A percentile compares a stretch with the other conserved stretches of the same genome.
phyloP scores from a whole-genome alignment of 2,797 vertebrate species.

The Aeoliscus strigatus region DNA sequence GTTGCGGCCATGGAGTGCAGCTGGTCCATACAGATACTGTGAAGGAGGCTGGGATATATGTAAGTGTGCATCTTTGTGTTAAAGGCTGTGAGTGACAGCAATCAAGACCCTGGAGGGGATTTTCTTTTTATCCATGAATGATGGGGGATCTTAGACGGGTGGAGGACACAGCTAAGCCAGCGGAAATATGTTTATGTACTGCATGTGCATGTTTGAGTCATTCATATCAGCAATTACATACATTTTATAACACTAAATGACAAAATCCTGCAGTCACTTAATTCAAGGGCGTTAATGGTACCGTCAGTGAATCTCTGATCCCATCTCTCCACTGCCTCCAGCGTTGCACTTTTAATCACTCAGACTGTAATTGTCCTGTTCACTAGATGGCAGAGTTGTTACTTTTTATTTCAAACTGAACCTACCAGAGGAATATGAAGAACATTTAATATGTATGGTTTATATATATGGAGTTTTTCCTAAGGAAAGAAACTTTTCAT shows the following conservation, averaged over 20 bases:
- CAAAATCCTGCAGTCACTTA: too few relatives aligned
- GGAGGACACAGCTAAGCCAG: constrained; percentile 5
- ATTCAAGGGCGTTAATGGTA: too few relatives aligned
- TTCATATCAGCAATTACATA: not conserved
- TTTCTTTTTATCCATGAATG: constrained; percentile 13
- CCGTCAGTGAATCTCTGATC: too few relatives aligned
- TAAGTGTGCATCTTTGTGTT: constrained; percentile 8
- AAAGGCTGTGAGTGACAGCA: constrained; percentile 28
- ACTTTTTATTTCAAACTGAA: not conserved
- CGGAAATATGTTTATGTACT: constrained; percentile 22
- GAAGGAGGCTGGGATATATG: constrained; percentile 11
- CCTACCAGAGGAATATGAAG: not conserved
- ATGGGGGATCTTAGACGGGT: constrained; percentile 15
- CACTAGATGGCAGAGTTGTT: not conserved
- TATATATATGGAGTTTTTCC: too few relatives aligned
- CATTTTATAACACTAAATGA: too few relatives aligned
- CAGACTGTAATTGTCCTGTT: not conserved
- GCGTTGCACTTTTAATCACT: too few relatives aligned
- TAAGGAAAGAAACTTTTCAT: too few relatives aligned
- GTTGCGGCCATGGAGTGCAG: constrained; percentile 41
- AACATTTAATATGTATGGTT: too few relatives aligned
- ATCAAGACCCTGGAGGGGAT: constrained; percentile 3
- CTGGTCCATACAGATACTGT: constrained; percentile 42
- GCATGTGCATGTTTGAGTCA: constrained; percentile 3
- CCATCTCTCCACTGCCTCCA: too few relatives aligned